Percentiles rank a stretch among this genome's conserved stretches.
phyloP scores from a whole-genome alignment of 2,113 vertebrate species.

The Nothoprocta perdicaria region DNA sequence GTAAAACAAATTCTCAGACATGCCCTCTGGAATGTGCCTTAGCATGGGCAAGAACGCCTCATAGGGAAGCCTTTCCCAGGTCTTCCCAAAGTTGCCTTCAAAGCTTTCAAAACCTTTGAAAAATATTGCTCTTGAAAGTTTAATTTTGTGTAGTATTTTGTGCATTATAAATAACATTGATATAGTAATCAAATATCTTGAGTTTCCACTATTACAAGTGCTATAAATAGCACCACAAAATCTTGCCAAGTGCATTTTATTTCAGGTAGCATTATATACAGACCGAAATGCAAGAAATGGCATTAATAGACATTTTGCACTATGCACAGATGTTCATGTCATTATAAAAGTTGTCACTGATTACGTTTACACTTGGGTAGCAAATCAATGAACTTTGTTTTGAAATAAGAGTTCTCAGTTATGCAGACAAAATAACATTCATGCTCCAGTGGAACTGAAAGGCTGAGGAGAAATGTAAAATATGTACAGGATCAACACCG shows the following conservation, averaged over 20 bases:
- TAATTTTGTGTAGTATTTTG: neutral
- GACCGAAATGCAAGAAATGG: constrained; percentile 11
- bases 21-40: neutral
- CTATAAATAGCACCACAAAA: neutral
- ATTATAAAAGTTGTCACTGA: constrained; percentile 54
- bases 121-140: neutral
- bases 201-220: constrained; percentile 8
- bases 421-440: constrained; percentile 43
- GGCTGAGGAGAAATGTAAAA: constrained; percentile 17
- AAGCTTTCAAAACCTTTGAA: too few relatives aligned
- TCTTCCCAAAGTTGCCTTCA: neutral
- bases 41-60: fast-evolving
- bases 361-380: constrained; percentile 56
- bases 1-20: neutral
- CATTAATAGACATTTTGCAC: constrained; percentile 25
- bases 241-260: neutral
- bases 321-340: constrained; percentile 38
- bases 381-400: constrained; percentile 63
- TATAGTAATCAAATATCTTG: neutral
- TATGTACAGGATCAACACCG: neutral
- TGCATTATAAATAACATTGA: neutral
- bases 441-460: constrained; percentile 52
- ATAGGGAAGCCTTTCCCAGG: neutral
- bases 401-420: constrained; percentile 58
- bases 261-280: constrained; percentile 3